phyloP scores from a whole-genome alignment of 2,113 vertebrate genomes.

The Bungarus multicinctus region DNA sequence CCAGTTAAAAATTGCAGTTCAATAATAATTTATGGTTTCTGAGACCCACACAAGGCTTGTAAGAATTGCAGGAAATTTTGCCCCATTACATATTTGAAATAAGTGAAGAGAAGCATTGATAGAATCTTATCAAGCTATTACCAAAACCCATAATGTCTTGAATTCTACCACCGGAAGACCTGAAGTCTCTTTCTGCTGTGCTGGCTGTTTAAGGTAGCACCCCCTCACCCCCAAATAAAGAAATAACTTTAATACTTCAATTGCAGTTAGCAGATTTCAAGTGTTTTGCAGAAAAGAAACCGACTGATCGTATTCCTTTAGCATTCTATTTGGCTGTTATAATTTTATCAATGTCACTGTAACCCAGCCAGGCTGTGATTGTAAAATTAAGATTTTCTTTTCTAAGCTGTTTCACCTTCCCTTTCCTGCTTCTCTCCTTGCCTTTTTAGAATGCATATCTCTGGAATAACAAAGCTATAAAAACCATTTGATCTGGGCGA shows the following conservation, averaged over 20 bases:
- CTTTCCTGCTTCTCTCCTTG: not conserved
- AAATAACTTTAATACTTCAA: not conserved
- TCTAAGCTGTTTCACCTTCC: slow-evolving; percentile 32
- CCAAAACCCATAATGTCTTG: not conserved
- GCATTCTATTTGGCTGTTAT: slow-evolving; percentile 46
- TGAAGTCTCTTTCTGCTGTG: slow-evolving; percentile 13
- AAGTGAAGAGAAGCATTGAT: not conserved
- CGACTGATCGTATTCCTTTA: slow-evolving; percentile 17
- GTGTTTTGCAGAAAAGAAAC: slow-evolving; percentile 25
- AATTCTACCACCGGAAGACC: slow-evolving; percentile 15
- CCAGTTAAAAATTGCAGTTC: not conserved
- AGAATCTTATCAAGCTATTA: not conserved
- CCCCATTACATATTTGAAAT: not conserved
- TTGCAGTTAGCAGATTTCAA: slow-evolving; percentile 34
- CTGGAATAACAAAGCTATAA: slow-evolving; percentile 45
- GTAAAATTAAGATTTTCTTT: slow-evolving; percentile 59
- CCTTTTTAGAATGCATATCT: slow-evolving; percentile 47
- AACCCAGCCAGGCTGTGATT: slow-evolving; percentile 49
- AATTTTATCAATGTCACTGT: slow-evolving; percentile 38
- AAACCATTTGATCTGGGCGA: slow-evolving; percentile 51
- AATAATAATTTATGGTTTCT: not conserved
- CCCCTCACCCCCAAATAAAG: slow-evolving; percentile 14
- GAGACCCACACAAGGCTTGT: not conserved
- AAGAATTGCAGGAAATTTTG: not conserved
- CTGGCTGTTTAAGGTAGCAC: slow-evolving; percentile 35